A percentile compares a stretch with the other conserved stretches of the same genome.
Conservation (phyloP, 2,888 invertebrate genomes). For the Anagyrus pseudococci region DNA sequence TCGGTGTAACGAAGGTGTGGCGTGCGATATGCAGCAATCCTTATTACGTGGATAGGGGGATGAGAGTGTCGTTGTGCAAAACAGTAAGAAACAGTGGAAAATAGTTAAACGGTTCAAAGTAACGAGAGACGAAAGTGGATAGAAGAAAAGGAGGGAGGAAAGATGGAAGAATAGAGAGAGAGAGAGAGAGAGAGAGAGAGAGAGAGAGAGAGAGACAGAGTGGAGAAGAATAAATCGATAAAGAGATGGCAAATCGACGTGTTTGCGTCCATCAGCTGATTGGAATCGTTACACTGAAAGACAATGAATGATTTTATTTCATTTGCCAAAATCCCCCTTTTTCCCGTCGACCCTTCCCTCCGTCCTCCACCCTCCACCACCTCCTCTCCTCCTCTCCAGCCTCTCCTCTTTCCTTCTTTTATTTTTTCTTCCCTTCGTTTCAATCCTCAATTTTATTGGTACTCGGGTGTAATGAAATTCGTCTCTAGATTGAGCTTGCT, state of each 20-base stretch:
- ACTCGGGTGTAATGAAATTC: conserved; percentile 26
- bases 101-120: not conserved
- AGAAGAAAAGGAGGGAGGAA: conserved; percentile 6
- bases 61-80: too few relatives aligned
- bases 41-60: too few relatives aligned
- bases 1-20: too few relatives aligned
- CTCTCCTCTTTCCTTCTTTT: not conserved
- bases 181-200: not conserved
- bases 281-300: conserved; percentile 25
- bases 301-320: conserved; percentile 32
- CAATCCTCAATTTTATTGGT: conserved; percentile 23
- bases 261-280: conserved; percentile 21
- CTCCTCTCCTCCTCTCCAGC: conserved; percentile 8
- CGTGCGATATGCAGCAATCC: too few relatives aligned
- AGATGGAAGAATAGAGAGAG: conserved; percentile 16
- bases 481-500: conserved; percentile 8
- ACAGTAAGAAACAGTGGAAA: too few relatives aligned
- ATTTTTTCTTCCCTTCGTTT: conserved; percentile 19
- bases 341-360: conserved; percentile 10
- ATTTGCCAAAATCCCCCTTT: not conserved
- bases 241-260: conserved; percentile 4
- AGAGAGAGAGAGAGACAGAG: not conserved
- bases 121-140: conserved; percentile 1
- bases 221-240: not conserved
- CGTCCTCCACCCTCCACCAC: too few relatives aligned